These are phyloP conservation scores for Polyodon spathula DNA, from an alignment of 2,113 vertebrate species.

Conservation along the genomic window DNA sequence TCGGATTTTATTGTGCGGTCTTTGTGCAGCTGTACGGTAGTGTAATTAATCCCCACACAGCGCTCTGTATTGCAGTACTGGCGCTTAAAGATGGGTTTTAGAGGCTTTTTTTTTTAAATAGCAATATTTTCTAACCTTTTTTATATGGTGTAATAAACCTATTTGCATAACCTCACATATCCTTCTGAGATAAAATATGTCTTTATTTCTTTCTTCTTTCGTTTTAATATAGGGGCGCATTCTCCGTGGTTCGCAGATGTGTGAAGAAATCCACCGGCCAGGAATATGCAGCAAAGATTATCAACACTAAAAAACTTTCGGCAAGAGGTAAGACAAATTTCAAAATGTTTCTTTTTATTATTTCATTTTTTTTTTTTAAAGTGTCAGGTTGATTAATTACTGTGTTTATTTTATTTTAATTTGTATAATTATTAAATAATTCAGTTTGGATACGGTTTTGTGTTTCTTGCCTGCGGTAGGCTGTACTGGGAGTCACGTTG, in stretches of 20 bases:
- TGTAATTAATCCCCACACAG: too few relatives aligned
- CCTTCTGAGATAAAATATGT: neutral
- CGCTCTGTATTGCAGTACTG: too few relatives aligned
- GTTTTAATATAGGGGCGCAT: conserved; percentile 66
- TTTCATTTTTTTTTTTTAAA: too few relatives aligned
- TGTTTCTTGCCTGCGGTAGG: too few relatives aligned
- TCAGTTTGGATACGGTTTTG: neutral
- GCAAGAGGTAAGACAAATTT: conserved; percentile 63
- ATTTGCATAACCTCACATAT: conserved; percentile 1
- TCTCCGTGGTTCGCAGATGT: conserved; percentile 83
- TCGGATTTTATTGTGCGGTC: too few relatives aligned
- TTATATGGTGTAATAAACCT: conserved; percentile 42
- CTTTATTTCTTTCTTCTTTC: conserved; percentile 38
- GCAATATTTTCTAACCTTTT: too few relatives aligned
- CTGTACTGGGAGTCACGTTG: neutral
- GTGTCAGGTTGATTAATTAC: too few relatives aligned
- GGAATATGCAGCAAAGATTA: conserved; percentile 85
- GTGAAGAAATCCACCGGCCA: conserved; percentile 76
- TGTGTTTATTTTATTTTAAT: too few relatives aligned
- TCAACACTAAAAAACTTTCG: conserved; percentile 85
- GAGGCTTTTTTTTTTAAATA: neutral
- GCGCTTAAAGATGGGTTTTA: too few relatives aligned
- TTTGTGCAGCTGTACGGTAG: too few relatives aligned
- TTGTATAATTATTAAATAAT: too few relatives aligned
- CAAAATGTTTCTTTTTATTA: neutral